Evolutionary conservation across 1,140 invertebrate species (phyloP).

Genomic region (Nasonia giraulti): DNA sequence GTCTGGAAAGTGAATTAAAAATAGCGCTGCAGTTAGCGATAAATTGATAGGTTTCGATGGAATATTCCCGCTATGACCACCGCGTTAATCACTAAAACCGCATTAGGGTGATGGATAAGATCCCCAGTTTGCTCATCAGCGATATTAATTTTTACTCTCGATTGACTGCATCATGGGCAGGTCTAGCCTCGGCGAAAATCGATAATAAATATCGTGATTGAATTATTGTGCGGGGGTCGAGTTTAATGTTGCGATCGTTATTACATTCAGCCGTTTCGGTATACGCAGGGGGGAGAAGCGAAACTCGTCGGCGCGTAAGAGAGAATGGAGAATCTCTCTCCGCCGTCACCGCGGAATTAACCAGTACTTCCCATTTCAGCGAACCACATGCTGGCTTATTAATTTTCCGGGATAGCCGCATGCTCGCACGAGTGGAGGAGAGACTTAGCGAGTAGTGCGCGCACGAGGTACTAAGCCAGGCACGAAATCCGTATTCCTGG

Average conservation of each 20-base stretch:
- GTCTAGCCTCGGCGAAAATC: slow-evolving; percentile 5
- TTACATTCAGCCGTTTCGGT: slow-evolving; percentile 39
- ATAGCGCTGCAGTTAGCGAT: no score
- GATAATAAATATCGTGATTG: slow-evolving; percentile 40
- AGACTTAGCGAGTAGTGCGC: slow-evolving; percentile 46
- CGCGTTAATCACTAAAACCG: neutral
- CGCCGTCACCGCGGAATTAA: slow-evolving; percentile 62
- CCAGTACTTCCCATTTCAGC: slow-evolving; percentile 61
- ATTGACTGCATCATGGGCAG: neutral
- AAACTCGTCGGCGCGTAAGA: slow-evolving; percentile 6
- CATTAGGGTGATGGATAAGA: slow-evolving; percentile 1
- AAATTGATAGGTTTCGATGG: no score
- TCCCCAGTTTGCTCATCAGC: neutral
- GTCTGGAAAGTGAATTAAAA: neutral
- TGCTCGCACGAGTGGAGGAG: slow-evolving; percentile 32
- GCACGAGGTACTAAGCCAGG: slow-evolving; percentile 6
- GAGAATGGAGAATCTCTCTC: slow-evolving; percentile 10
- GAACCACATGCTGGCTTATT: slow-evolving; percentile 67
- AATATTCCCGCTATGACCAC: neutral
- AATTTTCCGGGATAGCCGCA: slow-evolving; percentile 61
- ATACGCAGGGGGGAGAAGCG: neutral
- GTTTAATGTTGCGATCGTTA: slow-evolving; percentile 49
- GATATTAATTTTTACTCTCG: slow-evolving; percentile 34
- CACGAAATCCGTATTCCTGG: neutral
- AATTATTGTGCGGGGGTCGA: slow-evolving; percentile 36